phyloP scores from a whole-genome alignment of 2,888 invertebrate species.

The Parnassius orleans region DNA sequence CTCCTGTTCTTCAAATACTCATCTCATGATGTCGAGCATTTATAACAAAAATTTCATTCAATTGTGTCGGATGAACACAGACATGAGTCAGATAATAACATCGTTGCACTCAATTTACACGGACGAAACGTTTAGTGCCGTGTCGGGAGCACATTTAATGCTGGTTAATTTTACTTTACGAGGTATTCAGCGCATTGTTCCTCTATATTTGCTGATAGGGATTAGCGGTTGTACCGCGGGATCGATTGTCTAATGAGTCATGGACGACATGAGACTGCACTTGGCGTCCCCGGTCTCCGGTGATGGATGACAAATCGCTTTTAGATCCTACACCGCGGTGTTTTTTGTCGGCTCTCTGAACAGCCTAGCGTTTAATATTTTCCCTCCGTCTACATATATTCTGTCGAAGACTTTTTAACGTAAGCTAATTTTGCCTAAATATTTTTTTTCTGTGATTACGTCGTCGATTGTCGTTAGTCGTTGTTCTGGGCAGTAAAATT shows the following conservation, averaged over 20 bases:
- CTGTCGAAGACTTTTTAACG: constrained; percentile 32
- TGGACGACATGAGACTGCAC: constrained; percentile 73
- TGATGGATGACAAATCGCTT: constrained; percentile 75
- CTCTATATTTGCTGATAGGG: constrained; percentile 26
- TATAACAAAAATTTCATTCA: not conserved
- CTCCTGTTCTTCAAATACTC: constrained; percentile 16
- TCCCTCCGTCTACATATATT: constrained; percentile 28
- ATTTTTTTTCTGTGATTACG: not conserved
- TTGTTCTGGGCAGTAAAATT: too few species aligned
- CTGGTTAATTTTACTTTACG: constrained; percentile 27
- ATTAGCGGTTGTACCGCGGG: constrained; percentile 42
- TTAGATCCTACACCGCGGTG: constrained; percentile 56
- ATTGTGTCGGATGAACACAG: constrained; percentile 10
- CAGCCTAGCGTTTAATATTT: constrained; percentile 52
- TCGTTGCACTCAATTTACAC: constrained; percentile 33
- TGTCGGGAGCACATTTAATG: constrained; percentile 24
- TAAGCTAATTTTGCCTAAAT: constrained; percentile 33
- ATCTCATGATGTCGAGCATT: not conserved
- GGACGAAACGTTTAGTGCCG: constrained; percentile 30
- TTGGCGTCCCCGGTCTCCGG: constrained; percentile 58
- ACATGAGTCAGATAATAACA: constrained; percentile 10
- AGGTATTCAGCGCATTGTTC: constrained; percentile 30
- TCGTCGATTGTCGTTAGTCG: too few species aligned
- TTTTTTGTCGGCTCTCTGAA: constrained; percentile 49
- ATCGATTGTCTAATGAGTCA: constrained; percentile 77